phyloP scores from a whole-genome alignment of 2,113 vertebrate species.

The Passer domesticus region DNA sequence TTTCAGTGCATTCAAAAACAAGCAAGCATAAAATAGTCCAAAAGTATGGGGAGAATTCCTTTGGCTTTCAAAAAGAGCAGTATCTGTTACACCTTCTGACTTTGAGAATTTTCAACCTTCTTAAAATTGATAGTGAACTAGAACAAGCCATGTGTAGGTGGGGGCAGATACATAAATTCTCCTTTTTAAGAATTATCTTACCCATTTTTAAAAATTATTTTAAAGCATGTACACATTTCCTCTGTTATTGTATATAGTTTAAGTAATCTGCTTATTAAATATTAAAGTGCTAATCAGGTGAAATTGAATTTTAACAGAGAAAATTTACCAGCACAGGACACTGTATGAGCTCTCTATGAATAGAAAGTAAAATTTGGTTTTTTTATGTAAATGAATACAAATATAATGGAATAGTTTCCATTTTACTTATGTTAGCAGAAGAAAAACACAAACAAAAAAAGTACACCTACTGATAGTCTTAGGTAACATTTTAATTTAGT shows the following conservation, averaged over 20 bases:
- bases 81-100: background rate
- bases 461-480: background rate
- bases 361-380: background rate
- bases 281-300: background rate
- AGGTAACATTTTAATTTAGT: background rate
- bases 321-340: background rate
- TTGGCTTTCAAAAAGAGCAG: rapidly evolving
- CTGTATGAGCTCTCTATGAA: background rate
- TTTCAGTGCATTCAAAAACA: background rate
- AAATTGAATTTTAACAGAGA: background rate
- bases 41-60: background rate
- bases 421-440: background rate
- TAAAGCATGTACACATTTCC: background rate
- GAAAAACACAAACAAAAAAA: background rate
- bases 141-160: background rate
- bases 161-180: background rate
- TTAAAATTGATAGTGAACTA: background rate
- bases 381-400: background rate
- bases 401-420: background rate
- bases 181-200: background rate
- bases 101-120: background rate
- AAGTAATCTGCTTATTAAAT: background rate
- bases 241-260: background rate
- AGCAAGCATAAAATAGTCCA: background rate
- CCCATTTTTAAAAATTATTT: background rate